Base-by-base conservation (phyloP, 1,140 invertebrate species). In the Pemphigus obesinymphae region DNA sequence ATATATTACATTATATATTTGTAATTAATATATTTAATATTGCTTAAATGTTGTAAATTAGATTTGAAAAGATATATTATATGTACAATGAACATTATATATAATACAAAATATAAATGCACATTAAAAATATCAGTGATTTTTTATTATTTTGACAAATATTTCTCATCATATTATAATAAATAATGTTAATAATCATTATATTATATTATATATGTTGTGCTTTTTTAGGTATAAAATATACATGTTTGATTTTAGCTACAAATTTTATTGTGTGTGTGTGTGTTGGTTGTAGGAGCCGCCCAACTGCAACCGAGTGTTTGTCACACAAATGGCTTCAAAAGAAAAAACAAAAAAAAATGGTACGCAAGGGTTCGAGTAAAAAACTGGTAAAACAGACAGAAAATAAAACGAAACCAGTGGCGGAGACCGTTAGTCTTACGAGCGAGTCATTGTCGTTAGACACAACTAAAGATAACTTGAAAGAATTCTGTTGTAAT, bases 251-350 rank as follows among this genome's bases (percentile, higher is more conserved):
- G 10, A 68, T 66, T 45, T 66, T 15, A 17, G 17, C 23, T 48
- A 63, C 26, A 29, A n/a, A 66, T 83, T 75, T 37, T 70, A 50
- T 83, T n/a, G 34, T 82, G 31, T 82, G 50, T 82, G 81, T 72
- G 72, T 40, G 55, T 84, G 86, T 82, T 84, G 78, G 83, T 89
- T 89, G 87, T 91, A 95, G 93, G 89, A 90, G 89, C 85, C 91
- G 93, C 84, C 90, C 92, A 87, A 90, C 91, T 85, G 92, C 93
- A 83, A 88, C 89, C 85, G 89, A 93, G 86, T 94, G 93, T 87
- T 89, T 93, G 85, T 89, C 90, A 66, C 93, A 95, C 87, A 89
- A 87, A 83, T 96, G 94, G 93, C 88, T 95, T 78, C 87, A 88
- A 82, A 68, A 80, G 70, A 82, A 63, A 66, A 82, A 76, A 75